These are phyloP conservation scores for Rotaria sp. DNA, from an alignment of 2,888 invertebrate genomes.

Conservation along the genomic window DNA sequence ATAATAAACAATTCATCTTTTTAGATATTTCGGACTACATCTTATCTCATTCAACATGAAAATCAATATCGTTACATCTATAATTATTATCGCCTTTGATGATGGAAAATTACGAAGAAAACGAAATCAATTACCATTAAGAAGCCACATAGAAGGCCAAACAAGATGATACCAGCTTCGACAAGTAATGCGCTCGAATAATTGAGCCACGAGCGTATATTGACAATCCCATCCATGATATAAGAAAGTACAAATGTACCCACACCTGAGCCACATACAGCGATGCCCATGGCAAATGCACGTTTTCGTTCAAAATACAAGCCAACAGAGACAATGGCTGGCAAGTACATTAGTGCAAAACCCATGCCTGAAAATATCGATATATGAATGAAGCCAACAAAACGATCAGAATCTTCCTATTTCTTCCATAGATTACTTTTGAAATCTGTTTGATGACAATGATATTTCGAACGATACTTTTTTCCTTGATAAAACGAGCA, in stretches of 20 bases:
- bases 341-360: constrained; percentile 90
- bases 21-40: background rate
- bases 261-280: constrained; percentile 76
- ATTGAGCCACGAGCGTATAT: constrained; percentile 57
- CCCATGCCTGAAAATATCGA: constrained; percentile 66
- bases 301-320: constrained; percentile 89
- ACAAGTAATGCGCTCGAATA: constrained; percentile 81
- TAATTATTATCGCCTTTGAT: background rate
- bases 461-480: too few relatives aligned
- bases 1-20: too few relatives aligned
- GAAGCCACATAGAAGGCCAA: constrained; percentile 80
- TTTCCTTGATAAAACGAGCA: too few relatives aligned
- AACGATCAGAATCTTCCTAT: too few relatives aligned
- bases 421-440: too few relatives aligned
- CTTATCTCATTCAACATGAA: background rate
- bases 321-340: constrained; percentile 93
- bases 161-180: constrained; percentile 75
- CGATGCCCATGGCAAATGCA: constrained; percentile 80
- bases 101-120: too few relatives aligned
- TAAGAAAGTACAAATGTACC: constrained; percentile 80
- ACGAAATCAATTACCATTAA: constrained; percentile 66
- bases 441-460: too few relatives aligned
- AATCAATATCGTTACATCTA: background rate
- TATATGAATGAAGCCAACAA: too few relatives aligned
- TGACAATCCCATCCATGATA: constrained; percentile 61